phyloP scores from a whole-genome alignment of 2,113 vertebrate genomes.

The Eurystomus gularis region DNA sequence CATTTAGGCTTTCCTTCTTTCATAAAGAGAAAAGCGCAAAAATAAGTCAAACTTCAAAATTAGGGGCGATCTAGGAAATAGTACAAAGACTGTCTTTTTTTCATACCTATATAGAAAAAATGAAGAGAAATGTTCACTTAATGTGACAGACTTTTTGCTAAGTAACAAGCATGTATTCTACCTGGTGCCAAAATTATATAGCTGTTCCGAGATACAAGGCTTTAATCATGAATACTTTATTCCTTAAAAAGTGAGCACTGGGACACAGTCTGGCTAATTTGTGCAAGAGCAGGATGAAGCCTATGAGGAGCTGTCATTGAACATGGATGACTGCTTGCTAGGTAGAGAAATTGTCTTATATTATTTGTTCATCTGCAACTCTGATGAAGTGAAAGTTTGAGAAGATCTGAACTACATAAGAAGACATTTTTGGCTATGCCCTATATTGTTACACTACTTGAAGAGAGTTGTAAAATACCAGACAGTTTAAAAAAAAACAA shows the following conservation, averaged over 20 bases:
- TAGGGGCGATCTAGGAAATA: not conserved
- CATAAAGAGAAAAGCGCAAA: not conserved
- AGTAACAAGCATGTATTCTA: not conserved
- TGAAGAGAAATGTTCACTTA: not conserved
- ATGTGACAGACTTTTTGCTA: not conserved
- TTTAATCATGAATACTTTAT: not conserved
- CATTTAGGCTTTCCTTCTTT: not conserved
- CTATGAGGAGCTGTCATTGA: not conserved
- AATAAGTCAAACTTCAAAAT: not conserved
- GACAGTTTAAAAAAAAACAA: not conserved
- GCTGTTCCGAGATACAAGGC: not conserved
- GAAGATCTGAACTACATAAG: not conserved
- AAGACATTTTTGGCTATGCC: not conserved
- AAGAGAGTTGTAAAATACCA: not conserved
- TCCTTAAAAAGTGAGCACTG: not conserved
- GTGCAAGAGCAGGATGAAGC: not conserved
- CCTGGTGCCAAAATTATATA: not conserved
- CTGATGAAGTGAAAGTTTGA: slow-evolving; percentile 34
- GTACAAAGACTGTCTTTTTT: not conserved
- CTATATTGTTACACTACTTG: not conserved
- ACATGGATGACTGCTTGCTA: not conserved
- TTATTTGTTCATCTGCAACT: not conserved
- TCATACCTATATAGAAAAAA: not conserved
- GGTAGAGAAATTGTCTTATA: not conserved
- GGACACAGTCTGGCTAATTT: not conserved